phyloP scores from a whole-genome alignment of 2,113 vertebrate genomes.

The Danio rerio region GRCz12tu NC_133198.1:29644001-29644500 shows the following conservation, averaged over 20 bases:
- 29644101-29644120: constrained; percentile 71
- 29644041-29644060: neutral
- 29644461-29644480: constrained; percentile 11
- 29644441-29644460: constrained; percentile 60
- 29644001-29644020: neutral
- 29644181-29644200: constrained; percentile 68
- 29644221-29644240: constrained; percentile 64
- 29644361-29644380: constrained; percentile 28
- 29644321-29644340: constrained; percentile 67
- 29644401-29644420: constrained; percentile 43
- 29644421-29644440: constrained; percentile 52
- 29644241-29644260: constrained; percentile 55
- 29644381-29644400: constrained; percentile 6
- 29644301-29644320: constrained; percentile 67
- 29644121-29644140: constrained; percentile 70
- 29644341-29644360: neutral
- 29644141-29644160: constrained; percentile 59
- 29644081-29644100: constrained; percentile 72
- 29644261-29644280: constrained; percentile 56
- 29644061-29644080: neutral
- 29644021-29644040: neutral
- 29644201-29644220: constrained; percentile 58
- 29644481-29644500: constrained; percentile 13
- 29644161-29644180: constrained; percentile 73
- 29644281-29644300: constrained; percentile 63